phyloP scores from a whole-genome alignment of 2,113 vertebrate genomes.

The sheep (Ovis aries) region DNA sequence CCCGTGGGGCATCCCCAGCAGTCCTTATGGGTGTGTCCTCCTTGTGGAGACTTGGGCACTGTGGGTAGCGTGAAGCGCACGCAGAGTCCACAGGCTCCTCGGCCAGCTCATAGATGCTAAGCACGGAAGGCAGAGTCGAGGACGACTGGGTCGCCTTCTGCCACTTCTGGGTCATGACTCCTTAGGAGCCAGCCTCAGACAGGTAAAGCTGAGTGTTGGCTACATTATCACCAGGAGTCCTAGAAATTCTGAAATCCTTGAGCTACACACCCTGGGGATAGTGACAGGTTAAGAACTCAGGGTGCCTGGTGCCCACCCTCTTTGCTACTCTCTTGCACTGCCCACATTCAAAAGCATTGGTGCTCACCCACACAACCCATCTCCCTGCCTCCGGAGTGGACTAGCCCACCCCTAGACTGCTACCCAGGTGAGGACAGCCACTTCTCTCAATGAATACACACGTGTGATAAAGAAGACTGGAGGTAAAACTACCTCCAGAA shows the following conservation, averaged over 20 bases:
- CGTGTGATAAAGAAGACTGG: not conserved
- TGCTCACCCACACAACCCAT: not conserved
- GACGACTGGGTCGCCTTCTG: not conserved
- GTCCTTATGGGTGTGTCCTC: fast-evolving
- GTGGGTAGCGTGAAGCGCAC: not conserved
- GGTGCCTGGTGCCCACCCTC: not conserved
- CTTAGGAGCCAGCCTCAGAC: not conserved
- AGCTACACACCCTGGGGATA: not conserved
- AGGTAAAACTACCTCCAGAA: not conserved
- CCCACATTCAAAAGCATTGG: not conserved
- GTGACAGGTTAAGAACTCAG: not conserved
- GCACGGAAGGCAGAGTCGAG: not conserved
- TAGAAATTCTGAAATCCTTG: not conserved
- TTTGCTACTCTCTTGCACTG: not conserved
- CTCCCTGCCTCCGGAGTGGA: not conserved
- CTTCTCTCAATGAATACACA: not conserved
- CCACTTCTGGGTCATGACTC: not conserved
- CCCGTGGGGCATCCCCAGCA: not conserved
- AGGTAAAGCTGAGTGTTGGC: not conserved
- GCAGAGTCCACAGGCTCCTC: not conserved
- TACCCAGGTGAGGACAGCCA: not conserved
- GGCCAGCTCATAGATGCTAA: not conserved
- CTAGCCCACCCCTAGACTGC: not conserved
- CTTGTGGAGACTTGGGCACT: not conserved
- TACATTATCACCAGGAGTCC: not conserved